Percentiles rank a stretch among this genome's conserved stretches.
These are phyloP conservation scores for Campylorhamphus procurvoides DNA, from an alignment of 2,113 vertebrate species.

Conservation along the genomic window DNA sequence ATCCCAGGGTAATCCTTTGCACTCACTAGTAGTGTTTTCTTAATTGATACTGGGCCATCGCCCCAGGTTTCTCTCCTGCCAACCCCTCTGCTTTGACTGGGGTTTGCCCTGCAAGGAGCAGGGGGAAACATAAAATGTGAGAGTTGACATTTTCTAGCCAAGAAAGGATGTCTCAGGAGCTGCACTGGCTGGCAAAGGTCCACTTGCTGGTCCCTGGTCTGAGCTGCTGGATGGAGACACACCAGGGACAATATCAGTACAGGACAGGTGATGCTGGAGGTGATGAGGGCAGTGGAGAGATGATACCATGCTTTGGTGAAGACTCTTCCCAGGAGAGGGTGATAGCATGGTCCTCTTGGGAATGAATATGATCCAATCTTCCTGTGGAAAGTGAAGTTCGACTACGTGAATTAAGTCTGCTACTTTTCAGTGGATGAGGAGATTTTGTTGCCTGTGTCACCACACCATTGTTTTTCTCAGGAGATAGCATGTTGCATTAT, in stretches of 20 bases:
- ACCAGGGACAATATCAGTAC: background rate
- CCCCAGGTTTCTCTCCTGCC: background rate
- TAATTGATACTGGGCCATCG: background rate
- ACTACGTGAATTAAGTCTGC: fast-evolving
- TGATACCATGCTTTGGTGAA: background rate
- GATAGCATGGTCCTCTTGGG: background rate
- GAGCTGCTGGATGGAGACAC: background rate
- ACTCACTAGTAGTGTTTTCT: background rate
- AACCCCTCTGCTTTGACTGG: background rate
- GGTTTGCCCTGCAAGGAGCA: fast-evolving
- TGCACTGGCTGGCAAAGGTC: background rate
- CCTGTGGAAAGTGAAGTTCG: background rate
- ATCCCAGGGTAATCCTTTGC: background rate
- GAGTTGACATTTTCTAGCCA: background rate
- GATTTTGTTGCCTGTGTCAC: background rate
- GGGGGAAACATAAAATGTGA: background rate
- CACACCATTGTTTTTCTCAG: background rate
- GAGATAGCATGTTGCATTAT: constrained; percentile 6
- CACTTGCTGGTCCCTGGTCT: background rate
- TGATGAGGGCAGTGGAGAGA: background rate
- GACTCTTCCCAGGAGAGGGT: background rate
- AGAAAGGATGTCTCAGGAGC: background rate
- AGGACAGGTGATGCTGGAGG: background rate
- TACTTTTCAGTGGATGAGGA: background rate
- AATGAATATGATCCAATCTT: background rate